Evolutionary conservation across 2,113 vertebrate species (phyloP).

Genomic region (Nerophis ophidion): DNA sequence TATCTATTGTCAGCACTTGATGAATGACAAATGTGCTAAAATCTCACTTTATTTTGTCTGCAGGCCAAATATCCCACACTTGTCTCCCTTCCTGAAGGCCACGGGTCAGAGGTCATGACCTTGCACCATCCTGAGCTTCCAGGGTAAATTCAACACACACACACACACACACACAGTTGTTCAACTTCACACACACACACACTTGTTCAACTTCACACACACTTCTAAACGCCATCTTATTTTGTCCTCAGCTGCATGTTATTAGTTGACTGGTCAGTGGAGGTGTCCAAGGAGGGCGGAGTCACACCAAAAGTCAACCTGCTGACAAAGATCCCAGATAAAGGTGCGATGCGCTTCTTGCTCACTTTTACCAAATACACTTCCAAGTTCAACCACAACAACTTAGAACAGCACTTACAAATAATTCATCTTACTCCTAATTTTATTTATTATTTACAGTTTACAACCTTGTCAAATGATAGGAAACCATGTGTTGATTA

Average conservation of each 20-base stretch:
- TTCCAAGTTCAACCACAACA: too few species aligned
- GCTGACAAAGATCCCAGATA: conserved; percentile 53
- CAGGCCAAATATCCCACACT: conserved; percentile 45
- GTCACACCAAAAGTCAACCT: conserved; percentile 42
- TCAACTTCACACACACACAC: not conserved
- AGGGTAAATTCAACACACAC: conserved; percentile 47
- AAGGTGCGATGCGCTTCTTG: conserved; percentile 31
- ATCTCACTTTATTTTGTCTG: conserved; percentile 23
- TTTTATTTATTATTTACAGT: too few species aligned
- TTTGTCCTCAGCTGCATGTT: conserved; percentile 29
- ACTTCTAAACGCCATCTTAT: not conserved
- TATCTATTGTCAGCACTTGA: too few species aligned
- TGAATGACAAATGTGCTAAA: too few species aligned
- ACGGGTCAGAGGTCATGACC: conserved; percentile 53
- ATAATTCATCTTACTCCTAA: too few species aligned
- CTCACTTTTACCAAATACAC: not conserved
- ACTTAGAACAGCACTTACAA: too few species aligned
- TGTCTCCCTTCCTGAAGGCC: conserved; percentile 43
- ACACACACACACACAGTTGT: not conserved
- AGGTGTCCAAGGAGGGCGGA: conserved; percentile 40
- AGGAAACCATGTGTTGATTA: too few species aligned
- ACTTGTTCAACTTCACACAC: not conserved
- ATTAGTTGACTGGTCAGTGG: conserved; percentile 45
- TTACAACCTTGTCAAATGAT: too few species aligned
- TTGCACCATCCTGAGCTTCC: conserved; percentile 50